phyloP scores from a whole-genome alignment of 2,888 invertebrate genomes.

The Dendrolimus pini region DNA sequence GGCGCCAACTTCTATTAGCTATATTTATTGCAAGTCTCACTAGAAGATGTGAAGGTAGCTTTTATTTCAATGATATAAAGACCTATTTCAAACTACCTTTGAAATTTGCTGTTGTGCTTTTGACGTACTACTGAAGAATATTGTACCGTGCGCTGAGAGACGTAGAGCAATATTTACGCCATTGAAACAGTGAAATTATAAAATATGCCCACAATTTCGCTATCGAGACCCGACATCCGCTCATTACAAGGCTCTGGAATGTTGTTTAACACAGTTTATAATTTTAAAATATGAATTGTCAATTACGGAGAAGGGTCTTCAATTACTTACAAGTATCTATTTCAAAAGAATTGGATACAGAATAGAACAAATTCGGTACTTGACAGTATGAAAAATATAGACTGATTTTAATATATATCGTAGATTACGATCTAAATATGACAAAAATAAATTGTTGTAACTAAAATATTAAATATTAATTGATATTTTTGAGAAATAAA shows the following conservation, averaged over 20 bases:
- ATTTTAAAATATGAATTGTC: constrained; percentile 15
- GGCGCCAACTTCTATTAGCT: constrained; percentile 31
- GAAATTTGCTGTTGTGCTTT: constrained; percentile 31
- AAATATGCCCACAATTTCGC: constrained; percentile 63
- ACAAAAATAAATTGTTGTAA: too few species aligned
- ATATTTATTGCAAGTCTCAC: constrained; percentile 42
- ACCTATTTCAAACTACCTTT: constrained; percentile 43
- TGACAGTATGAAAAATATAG: too few species aligned
- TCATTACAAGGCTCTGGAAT: constrained; percentile 70
- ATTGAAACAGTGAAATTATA: constrained; percentile 39
- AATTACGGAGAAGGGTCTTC: too few species aligned
- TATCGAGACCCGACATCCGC: constrained; percentile 70
- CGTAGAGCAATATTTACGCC: constrained; percentile 11
- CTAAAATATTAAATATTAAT: too few species aligned
- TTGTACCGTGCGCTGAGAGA: neutral
- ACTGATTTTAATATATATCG: too few species aligned
- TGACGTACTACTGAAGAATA: neutral
- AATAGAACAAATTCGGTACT: too few species aligned
- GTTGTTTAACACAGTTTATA: constrained; percentile 63
- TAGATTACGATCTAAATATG: too few species aligned
- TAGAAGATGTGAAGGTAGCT: constrained; percentile 45
- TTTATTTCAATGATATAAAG: constrained; percentile 48
- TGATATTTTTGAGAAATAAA: too few species aligned
- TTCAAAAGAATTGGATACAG: too few species aligned
- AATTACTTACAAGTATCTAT: too few species aligned